phyloP scores from a whole-genome alignment of 1,140 invertebrate genomes.

The Dreissena polymorpha region DNA sequence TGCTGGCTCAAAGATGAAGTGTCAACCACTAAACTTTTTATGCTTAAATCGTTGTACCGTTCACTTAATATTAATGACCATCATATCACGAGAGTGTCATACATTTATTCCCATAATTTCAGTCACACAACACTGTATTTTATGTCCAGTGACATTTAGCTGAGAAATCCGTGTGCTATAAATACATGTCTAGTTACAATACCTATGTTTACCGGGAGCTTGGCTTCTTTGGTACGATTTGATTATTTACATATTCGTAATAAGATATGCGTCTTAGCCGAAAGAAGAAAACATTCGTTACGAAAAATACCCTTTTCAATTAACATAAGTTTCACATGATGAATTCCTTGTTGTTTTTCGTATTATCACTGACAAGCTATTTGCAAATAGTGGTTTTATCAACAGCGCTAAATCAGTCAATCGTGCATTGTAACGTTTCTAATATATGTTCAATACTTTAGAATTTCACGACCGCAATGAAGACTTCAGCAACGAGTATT shows the following conservation, averaged over 20 bases:
- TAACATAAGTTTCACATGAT: neutral
- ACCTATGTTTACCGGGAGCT: neutral
- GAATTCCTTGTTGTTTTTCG: neutral
- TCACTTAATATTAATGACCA: too few species aligned
- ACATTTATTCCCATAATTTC: too few species aligned
- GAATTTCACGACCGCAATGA: constrained; percentile 30
- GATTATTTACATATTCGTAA: neutral
- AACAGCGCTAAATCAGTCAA: neutral
- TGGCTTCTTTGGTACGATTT: neutral
- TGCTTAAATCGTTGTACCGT: too few species aligned
- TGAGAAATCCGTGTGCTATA: too few species aligned
- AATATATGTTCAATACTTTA: constrained; percentile 2
- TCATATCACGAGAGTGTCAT: too few species aligned
- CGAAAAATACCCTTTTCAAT: neutral
- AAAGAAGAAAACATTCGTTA: neutral
- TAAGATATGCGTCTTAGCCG: neutral
- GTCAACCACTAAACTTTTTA: too few species aligned
- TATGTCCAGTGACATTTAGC: too few species aligned
- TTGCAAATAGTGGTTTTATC: neutral
- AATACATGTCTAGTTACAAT: too few species aligned
- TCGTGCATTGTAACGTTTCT: neutral
- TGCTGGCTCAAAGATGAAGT: too few species aligned
- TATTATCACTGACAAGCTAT: neutral
- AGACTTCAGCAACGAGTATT: constrained; percentile 36
- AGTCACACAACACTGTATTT: too few species aligned